Evolutionary conservation across 23 tunicate species (phyloP).

Genomic region (Halocynthia aurantium): DNA sequence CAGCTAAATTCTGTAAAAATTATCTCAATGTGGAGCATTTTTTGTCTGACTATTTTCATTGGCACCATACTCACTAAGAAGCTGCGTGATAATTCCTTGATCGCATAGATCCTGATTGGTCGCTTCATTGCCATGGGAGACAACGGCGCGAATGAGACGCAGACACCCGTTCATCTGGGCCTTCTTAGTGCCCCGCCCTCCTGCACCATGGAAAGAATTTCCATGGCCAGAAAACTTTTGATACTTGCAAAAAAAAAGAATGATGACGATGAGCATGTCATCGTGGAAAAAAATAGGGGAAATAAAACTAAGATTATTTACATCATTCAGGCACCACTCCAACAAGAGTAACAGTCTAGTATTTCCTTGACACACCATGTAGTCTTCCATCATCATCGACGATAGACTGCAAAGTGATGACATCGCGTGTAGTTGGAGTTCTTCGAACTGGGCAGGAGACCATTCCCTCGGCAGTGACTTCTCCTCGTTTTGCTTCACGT

Average conservation of each 20-base stretch:
- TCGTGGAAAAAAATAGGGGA: neutral
- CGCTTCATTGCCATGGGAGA: conserved; percentile 53
- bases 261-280: neutral
- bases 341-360: conserved; percentile 60
- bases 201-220: conserved; percentile 71
- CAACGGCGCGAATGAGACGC: conserved; percentile 61
- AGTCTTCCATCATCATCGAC: conserved; percentile 54
- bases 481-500: conserved; percentile 52
- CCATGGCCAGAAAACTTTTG: conserved; percentile 66
- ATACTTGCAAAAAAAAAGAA: conserved; percentile 30
- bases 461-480: conserved; percentile 55
- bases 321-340: conserved; percentile 80
- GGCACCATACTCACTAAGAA: conserved; percentile 38
- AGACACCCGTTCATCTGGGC: conserved; percentile 85
- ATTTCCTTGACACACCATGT: conserved; percentile 85
- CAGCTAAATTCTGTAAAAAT: too few relatives aligned
- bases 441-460: conserved; percentile 93
- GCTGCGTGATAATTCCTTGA: conserved; percentile 72
- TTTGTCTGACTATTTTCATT: too few relatives aligned
- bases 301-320: neutral
- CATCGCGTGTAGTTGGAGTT: conserved; percentile 87
- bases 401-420: conserved; percentile 59
- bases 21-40: too few relatives aligned
- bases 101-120: conserved; percentile 67
- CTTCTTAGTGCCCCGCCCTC: conserved; percentile 80